A percentile compares a stretch with the other conserved stretches of the same genome.
Conservation (phyloP, 2,888 invertebrate genomes). For the Ophion slaviceki region DNA sequence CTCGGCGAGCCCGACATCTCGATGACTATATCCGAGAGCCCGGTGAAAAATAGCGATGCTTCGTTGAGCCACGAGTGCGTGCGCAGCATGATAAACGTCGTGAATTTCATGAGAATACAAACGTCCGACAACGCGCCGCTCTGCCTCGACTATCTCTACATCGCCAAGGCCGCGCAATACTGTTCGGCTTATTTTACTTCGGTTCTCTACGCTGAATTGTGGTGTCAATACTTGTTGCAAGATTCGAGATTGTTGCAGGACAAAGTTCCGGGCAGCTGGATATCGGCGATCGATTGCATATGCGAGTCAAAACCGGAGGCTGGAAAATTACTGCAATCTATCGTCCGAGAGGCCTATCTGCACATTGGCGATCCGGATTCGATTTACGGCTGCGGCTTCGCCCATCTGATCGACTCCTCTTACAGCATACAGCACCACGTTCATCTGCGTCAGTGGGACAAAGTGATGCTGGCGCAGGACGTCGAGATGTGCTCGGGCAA, state of each 20-base stretch:
- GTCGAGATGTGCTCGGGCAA: slow-evolving; percentile 84
- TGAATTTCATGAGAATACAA: slow-evolving; percentile 85
- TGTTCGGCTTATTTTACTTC: slow-evolving; percentile 91
- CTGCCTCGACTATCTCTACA: slow-evolving; percentile 89
- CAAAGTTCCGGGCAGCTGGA: slow-evolving; percentile 50
- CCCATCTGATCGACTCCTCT: slow-evolving; percentile 87
- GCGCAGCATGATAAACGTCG: slow-evolving; percentile 88
- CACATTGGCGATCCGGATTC: slow-evolving; percentile 92
- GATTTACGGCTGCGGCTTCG: slow-evolving; percentile 90
- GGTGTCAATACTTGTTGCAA: slow-evolving; percentile 79
- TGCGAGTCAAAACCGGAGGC: slow-evolving; percentile 83
- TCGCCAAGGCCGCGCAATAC: slow-evolving; percentile 91
- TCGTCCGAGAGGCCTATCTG: slow-evolving; percentile 87
- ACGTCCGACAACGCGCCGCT: slow-evolving; percentile 78
- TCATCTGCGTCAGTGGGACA: slow-evolving; percentile 88
- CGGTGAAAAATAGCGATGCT: slow-evolving; percentile 14
- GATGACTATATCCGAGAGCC: slow-evolving; percentile 11
- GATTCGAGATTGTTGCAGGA: slow-evolving; percentile 53
- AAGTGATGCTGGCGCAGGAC: slow-evolving; percentile 87
- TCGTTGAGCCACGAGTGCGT: slow-evolving; percentile 85
- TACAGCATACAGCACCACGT: slow-evolving; percentile 89
- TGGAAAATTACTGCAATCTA: slow-evolving; percentile 85
- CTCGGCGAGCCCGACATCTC: slow-evolving; percentile 2
- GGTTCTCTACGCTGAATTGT: slow-evolving; percentile 90
- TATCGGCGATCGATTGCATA: slow-evolving; percentile 82